A percentile compares a stretch with the other conserved stretches of the same genome.
These are phyloP conservation scores for Mesochorus sp. DNA, from an alignment of 2,888 invertebrate genomes.

Conservation along the genomic window DNA sequence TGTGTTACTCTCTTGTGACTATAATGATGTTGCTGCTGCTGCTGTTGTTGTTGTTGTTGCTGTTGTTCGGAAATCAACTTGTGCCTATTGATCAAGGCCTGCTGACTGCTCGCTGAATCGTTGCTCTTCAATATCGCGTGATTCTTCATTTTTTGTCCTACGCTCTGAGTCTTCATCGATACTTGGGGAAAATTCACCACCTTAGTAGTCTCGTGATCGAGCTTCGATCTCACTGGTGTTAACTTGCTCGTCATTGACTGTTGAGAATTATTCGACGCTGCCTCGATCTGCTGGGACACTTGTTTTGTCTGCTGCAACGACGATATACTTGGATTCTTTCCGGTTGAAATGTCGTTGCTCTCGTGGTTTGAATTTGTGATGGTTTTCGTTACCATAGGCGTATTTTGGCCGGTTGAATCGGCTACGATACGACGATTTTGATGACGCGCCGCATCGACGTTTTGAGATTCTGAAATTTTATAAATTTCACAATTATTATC, in stretches of 20 bases:
- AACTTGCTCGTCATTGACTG: conserved; percentile 65
- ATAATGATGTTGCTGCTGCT: conserved; percentile 63
- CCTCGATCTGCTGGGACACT: conserved; percentile 52
- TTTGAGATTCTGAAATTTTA: conserved; percentile 80
- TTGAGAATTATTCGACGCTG: conserved; percentile 65
- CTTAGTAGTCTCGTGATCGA: conserved; percentile 67
- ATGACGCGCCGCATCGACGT: conserved; percentile 74
- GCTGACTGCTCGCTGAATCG: conserved; percentile 60
- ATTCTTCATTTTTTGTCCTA: conserved; percentile 76
- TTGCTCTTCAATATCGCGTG: conserved; percentile 70
- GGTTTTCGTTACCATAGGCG: conserved; percentile 67
- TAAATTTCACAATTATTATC: neutral
- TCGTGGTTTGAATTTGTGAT: conserved; percentile 71
- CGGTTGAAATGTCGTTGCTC: conserved; percentile 68
- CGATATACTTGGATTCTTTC: conserved; percentile 52
- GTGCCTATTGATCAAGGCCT: conserved; percentile 71
- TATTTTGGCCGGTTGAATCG: conserved; percentile 65
- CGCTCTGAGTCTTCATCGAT: conserved; percentile 67
- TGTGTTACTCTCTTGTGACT: conserved; percentile 72
- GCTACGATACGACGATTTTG: conserved; percentile 71
- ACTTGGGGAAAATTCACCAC: conserved; percentile 62
- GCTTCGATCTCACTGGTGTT: conserved; percentile 67
- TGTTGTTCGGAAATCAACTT: conserved; percentile 59
- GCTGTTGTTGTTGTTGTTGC: conserved; percentile 45
- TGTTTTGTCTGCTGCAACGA: conserved; percentile 49